Evolutionary conservation across 2,797 vertebrate species (phyloP).

Genomic region (Semotilus atromaculatus): DNA sequence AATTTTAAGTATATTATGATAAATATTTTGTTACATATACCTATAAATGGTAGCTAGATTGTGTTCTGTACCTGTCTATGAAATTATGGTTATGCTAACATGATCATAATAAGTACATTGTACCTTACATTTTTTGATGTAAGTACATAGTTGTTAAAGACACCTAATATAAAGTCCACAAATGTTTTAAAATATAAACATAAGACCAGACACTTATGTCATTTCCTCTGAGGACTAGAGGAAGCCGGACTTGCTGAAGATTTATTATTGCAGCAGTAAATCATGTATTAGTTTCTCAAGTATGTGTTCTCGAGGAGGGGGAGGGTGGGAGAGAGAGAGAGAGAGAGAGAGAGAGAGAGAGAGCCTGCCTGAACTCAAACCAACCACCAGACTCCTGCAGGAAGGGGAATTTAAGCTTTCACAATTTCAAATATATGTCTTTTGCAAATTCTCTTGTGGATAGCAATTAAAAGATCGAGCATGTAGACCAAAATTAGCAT

Average conservation of each 20-base stretch:
- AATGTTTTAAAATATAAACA: conserved; percentile 19
- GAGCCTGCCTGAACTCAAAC: conserved; percentile 71
- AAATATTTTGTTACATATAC: too few relatives aligned
- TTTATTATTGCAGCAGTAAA: conserved; percentile 77
- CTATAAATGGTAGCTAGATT: too few relatives aligned
- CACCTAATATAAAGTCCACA: neutral
- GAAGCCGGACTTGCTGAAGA: conserved; percentile 73
- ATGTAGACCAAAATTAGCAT: neutral
- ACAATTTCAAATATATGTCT: conserved; percentile 66
- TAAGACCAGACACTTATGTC: conserved; percentile 76
- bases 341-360: conserved; percentile 4
- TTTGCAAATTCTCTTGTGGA: conserved; percentile 13
- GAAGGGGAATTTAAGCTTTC: conserved; percentile 69
- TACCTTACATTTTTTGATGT: neutral
- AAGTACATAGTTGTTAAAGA: neutral
- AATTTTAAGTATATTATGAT: too few relatives aligned
- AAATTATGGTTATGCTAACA: neutral
- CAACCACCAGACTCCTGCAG: conserved; percentile 34
- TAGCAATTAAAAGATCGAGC: conserved; percentile 6
- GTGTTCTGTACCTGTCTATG: too few relatives aligned
- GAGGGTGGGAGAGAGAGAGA: conserved; percentile 60
- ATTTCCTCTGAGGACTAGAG: conserved; percentile 68
- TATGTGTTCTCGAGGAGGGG: conserved; percentile 44
- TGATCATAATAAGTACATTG: neutral
- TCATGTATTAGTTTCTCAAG: conserved; percentile 64